Evolutionary conservation across 2,888 invertebrate genomes (phyloP).

Genomic region (Latrodectus hesperus): DNA sequence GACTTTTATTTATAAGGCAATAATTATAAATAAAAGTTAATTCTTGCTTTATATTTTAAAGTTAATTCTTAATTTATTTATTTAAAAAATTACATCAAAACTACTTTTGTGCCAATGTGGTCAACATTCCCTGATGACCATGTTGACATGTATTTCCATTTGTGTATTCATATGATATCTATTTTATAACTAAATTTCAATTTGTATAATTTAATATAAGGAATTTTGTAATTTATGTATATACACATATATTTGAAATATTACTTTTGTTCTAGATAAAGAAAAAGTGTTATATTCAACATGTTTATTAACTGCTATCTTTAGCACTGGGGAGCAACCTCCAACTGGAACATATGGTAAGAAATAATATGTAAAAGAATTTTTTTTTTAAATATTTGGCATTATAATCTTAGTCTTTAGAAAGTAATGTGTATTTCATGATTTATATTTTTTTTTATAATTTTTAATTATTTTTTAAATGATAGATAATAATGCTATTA

Average conservation of each 20-base stretch:
- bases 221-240: too few relatives aligned
- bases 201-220: too few relatives aligned
- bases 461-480: neutral
- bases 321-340: slow-evolving; percentile 92
- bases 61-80: too few relatives aligned
- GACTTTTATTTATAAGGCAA: too few relatives aligned
- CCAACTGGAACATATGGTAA: slow-evolving; percentile 91
- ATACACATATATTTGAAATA: neutral
- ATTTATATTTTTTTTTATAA: neutral
- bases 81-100: too few relatives aligned
- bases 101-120: too few relatives aligned
- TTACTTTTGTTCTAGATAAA: slow-evolving; percentile 72
- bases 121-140: too few relatives aligned
- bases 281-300: slow-evolving; percentile 88
- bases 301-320: slow-evolving; percentile 88
- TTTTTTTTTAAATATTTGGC: neutral
- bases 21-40: too few relatives aligned
- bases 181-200: too few relatives aligned
- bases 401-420: neutral
- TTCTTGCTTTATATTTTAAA: too few relatives aligned
- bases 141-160: too few relatives aligned
- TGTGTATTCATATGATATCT: too few relatives aligned
- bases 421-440: neutral
- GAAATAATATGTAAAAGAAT: slow-evolving; percentile 46
- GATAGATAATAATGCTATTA: neutral